Evolutionary conservation across 2,113 vertebrate genomes (phyloP).

Genomic region (Xyliphius kryptos): DNA sequence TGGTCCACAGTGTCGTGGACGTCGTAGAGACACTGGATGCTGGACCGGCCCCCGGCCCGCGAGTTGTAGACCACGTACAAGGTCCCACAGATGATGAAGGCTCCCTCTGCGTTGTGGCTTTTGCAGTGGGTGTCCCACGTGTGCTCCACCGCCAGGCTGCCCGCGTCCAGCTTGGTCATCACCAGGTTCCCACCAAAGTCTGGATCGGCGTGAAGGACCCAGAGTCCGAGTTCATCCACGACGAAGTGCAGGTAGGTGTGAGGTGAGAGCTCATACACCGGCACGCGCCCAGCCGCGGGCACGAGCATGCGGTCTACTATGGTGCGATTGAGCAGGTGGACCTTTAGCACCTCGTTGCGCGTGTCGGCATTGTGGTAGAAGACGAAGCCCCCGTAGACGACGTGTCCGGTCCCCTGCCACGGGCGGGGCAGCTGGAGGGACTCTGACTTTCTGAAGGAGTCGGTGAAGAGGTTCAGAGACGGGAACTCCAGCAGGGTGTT

Average conservation of each 20-base stretch:
- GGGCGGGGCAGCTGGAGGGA: constrained; percentile 65
- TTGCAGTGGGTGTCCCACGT: constrained; percentile 82
- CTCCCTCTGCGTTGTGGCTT: constrained; percentile 77
- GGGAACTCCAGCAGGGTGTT: constrained; percentile 70
- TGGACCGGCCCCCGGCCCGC: constrained; percentile 72
- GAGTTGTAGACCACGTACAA: constrained; percentile 85
- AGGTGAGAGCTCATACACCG: constrained; percentile 74
- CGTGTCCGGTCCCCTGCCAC: constrained; percentile 86
- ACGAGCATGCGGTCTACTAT: constrained; percentile 71
- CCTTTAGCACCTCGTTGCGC: constrained; percentile 81
- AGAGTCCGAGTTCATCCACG: constrained; percentile 85
- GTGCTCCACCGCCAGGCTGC: constrained; percentile 68
- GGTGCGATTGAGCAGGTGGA: constrained; percentile 69
- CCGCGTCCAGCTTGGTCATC: constrained; percentile 76
- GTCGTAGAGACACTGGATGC: constrained; percentile 80
- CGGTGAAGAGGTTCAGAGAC: constrained; percentile 72
- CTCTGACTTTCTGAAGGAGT: constrained; percentile 53
- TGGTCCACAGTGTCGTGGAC: constrained; percentile 64
- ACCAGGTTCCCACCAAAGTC: constrained; percentile 73
- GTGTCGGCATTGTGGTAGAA: constrained; percentile 82
- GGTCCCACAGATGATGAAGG: constrained; percentile 82
- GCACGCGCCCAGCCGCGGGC: constrained; percentile 71
- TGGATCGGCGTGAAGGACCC: constrained; percentile 81
- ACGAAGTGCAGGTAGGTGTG: constrained; percentile 82
- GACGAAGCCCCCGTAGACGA: constrained; percentile 74